Percentiles rank a stretch among this genome's conserved stretches.
Evolutionary conservation across 2,888 invertebrate species (phyloP).

Genomic region (Parelbella ahira): DNA sequence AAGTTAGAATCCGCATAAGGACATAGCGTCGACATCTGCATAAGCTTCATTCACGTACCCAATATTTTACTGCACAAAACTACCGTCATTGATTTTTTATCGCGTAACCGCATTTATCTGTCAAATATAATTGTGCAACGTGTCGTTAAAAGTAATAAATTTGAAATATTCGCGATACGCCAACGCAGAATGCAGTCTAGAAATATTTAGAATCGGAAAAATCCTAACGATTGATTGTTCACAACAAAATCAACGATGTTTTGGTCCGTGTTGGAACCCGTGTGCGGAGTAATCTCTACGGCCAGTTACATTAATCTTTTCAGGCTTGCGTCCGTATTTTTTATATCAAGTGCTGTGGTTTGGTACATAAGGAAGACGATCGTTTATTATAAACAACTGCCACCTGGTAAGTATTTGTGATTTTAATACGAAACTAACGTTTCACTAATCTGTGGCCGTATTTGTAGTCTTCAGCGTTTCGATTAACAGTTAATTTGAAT

Average conservation of each 20-base stretch:
- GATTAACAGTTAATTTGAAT: neutral
- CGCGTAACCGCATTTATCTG: constrained; percentile 6
- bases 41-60: neutral
- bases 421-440: too few relatives aligned
- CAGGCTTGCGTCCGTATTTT: constrained; percentile 44
- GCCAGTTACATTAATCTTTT: constrained; percentile 42
- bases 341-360: constrained; percentile 9
- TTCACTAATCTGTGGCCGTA: too few relatives aligned
- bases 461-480: too few relatives aligned
- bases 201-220: too few relatives aligned
- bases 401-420: constrained; percentile 31
- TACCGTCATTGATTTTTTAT: constrained; percentile 15
- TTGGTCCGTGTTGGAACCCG: neutral
- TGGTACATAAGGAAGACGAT: constrained; percentile 24
- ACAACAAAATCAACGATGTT: too few relatives aligned
- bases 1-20: constrained; percentile 21
- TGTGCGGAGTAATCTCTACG: neutral
- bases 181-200: too few relatives aligned
- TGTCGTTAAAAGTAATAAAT: too few relatives aligned
- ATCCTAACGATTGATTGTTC: too few relatives aligned
- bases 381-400: constrained; percentile 25
- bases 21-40: constrained; percentile 11
- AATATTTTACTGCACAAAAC: constrained; percentile 35
- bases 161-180: too few relatives aligned
- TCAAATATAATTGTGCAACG: too few relatives aligned